A percentile compares a stretch with the other conserved stretches of the same genome.
Conservation (phyloP, 2,888 invertebrate genomes). For the Agrochola lota region DNA sequence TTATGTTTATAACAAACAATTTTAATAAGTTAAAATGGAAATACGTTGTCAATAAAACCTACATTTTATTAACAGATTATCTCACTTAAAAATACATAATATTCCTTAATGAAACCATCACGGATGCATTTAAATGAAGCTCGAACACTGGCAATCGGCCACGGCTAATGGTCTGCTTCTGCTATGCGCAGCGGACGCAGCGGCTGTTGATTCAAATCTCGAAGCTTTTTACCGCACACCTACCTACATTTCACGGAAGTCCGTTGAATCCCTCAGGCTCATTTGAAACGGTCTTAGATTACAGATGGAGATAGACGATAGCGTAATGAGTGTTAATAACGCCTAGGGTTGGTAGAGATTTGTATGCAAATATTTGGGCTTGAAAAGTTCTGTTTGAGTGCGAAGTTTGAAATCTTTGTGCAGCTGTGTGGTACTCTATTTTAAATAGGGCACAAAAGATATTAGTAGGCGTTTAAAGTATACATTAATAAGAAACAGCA, state of each 20-base stretch:
- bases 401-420: slow-evolving; percentile 37
- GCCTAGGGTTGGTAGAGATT: slow-evolving; percentile 23
- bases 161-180: slow-evolving; percentile 63
- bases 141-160: slow-evolving; percentile 39
- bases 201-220: slow-evolving; percentile 67
- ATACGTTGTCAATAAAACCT: neutral
- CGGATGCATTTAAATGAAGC: slow-evolving; percentile 56
- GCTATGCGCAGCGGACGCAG: slow-evolving; percentile 53
- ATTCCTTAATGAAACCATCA: slow-evolving; percentile 37
- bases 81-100: slow-evolving; percentile 3
- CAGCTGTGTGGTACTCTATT: slow-evolving; percentile 6
- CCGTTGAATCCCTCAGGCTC: slow-evolving; percentile 58
- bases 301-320: slow-evolving; percentile 40
- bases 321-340: slow-evolving; percentile 34
- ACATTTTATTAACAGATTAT: neutral
- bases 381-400: slow-evolving; percentile 22
- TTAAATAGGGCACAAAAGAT: neutral
- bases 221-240: slow-evolving; percentile 63
- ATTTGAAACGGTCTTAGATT: slow-evolving; percentile 60
- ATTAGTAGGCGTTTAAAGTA: neutral
- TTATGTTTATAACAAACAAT: neutral
- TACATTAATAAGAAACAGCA: neutral
- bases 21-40: neutral
- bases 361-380: slow-evolving; percentile 26
- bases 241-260: slow-evolving; percentile 61